Evolutionary conservation across 2,113 vertebrate genomes (phyloP).

Genomic region (Leptosomus discolor): DNA sequence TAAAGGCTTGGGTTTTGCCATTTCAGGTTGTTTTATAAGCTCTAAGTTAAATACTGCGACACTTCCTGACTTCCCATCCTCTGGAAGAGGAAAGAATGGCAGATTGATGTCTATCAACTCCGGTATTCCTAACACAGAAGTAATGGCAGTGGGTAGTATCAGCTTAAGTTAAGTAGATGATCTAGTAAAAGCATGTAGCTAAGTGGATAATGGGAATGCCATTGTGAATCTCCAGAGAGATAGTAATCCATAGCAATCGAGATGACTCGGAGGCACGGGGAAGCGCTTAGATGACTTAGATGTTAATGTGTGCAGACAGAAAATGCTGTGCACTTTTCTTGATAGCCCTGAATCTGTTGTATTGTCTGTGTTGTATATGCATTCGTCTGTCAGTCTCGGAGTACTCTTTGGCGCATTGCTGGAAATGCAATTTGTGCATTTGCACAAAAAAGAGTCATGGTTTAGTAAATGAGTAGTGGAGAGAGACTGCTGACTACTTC

Average conservation of each 20-base stretch:
- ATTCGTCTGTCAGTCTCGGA: not conserved
- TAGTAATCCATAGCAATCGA: not conserved
- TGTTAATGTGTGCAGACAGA: conserved; percentile 30
- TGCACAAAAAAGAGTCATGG: not conserved
- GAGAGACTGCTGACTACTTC: not conserved
- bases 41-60: not conserved
- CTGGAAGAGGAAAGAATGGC: not conserved
- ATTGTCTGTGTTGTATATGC: not conserved
- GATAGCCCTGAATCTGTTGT: not conserved
- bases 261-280: conserved; percentile 5
- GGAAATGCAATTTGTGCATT: not conserved
- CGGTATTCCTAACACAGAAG: not conserved
- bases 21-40: not conserved
- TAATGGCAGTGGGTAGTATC: not conserved
- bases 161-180: conserved; percentile 17
- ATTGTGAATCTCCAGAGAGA: not conserved
- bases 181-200: conserved; percentile 1
- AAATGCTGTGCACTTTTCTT: not conserved
- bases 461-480: not conserved
- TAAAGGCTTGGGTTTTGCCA: not conserved
- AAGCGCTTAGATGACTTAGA: not conserved
- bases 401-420: not conserved
- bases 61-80: not conserved
- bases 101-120: not conserved
- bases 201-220: conserved; percentile 55